Base-by-base conservation (phyloP, 2,113 vertebrate species). In the Phylloscopus whistleri region DNA sequence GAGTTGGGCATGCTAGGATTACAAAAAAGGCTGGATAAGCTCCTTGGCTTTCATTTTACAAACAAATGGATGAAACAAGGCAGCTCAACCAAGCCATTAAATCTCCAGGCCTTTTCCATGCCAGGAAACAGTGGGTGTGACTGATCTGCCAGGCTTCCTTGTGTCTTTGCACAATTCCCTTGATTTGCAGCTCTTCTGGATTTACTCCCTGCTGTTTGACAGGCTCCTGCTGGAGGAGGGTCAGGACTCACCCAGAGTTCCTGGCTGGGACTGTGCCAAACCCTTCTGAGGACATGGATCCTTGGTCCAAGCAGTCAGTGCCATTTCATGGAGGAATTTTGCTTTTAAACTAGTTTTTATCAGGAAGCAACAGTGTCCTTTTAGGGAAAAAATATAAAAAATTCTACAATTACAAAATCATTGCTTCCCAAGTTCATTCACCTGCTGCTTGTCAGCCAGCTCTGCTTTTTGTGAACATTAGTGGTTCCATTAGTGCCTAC, bases 241-340 rank as follows among this genome's bases (percentile, higher is more conserved):
- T 55, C 41, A 44, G n/a, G 30, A 30, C 24, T 66, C 41, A 21
- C 60, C 75, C 82, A 2, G 18, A 60, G 15, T 9, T 46, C 39
- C 64, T 43, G 24, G 37, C 7, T 80, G 49, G 19, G 31, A 14
- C 62, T 0, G 0, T 24, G 74, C 48, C 75, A 85, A 52, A 48
- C n/a, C 24, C 6, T 72, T 43, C 48, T 27, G 33, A 56, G n/a
- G 44, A 15, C 16, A 10, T 0, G 0, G 26, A 15, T 49, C 49
- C 23, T 73, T 35, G 14, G 27, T 88, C 43, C 52, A 62, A 15
- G 13, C 39, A 58, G 43, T 74, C 33, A 26, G 9, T 58, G 41
- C 35, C 26, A 20, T 77, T 70, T 83, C 31, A 15, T 5, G 43
- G 26, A 43, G 8, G 17, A 52, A 13, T 39, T 91, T 37, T 68